Evolutionary conservation across 1,140 invertebrate species (phyloP).

Genomic region (Trichonephila inaurata): DNA sequence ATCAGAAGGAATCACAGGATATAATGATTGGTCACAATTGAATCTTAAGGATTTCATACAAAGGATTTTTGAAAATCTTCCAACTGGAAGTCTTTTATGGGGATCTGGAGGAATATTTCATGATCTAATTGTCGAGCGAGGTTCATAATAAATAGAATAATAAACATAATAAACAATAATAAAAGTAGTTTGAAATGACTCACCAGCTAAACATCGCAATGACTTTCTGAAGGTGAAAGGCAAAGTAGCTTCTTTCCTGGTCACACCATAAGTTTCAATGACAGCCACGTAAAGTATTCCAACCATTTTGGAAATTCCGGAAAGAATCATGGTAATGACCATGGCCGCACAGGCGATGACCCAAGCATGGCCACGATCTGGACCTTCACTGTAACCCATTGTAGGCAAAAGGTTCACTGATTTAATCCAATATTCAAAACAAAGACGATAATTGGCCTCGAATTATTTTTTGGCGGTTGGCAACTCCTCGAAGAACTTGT

Average conservation of each 20-base stretch:
- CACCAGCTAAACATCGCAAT: conserved; percentile 64
- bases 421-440: neutral
- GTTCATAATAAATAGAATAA: too few relatives aligned
- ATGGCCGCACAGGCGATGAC: conserved; percentile 54
- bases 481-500: neutral
- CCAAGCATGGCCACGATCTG: conserved; percentile 69
- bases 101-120: too few relatives aligned
- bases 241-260: conserved; percentile 52
- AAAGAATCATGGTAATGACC: conserved; percentile 71
- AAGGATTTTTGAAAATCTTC: too few relatives aligned
- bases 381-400: conserved; percentile 62
- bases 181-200: neutral
- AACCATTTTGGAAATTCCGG: conserved; percentile 73
- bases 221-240: conserved; percentile 71
- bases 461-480: neutral
- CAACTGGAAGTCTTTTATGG: too few relatives aligned
- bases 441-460: neutral
- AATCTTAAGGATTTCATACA: too few relatives aligned
- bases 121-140: too few relatives aligned
- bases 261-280: conserved; percentile 61
- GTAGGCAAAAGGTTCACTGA: neutral
- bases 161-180: too few relatives aligned
- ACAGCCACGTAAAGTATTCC: conserved; percentile 70
- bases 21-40: too few relatives aligned
- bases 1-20: too few relatives aligned